phyloP scores from a whole-genome alignment of 64 coral and sea anemone species.

The Porites lutea region DNA sequence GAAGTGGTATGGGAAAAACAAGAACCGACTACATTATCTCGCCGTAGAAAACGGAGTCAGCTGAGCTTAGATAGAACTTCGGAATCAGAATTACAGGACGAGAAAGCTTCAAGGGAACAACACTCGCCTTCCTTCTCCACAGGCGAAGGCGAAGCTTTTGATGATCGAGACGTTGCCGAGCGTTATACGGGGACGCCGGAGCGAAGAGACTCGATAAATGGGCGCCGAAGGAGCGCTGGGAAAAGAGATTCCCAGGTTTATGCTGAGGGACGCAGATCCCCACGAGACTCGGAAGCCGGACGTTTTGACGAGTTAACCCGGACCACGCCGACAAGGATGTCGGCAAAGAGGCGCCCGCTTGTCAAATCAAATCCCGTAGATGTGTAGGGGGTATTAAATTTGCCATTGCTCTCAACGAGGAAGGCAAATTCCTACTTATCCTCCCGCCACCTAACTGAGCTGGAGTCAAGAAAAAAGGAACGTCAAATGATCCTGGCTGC shows the following conservation, averaged over 20 bases:
- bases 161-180: not conserved
- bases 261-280: not conserved
- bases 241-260: not conserved
- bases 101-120: not conserved
- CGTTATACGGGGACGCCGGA: constrained; percentile 11
- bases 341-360: constrained; percentile 23
- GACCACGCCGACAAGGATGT: constrained; percentile 9
- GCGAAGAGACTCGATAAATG: not conserved
- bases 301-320: constrained; percentile 1
- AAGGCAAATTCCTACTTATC: not conserved
- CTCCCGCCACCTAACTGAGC: not conserved
- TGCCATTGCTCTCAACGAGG: not conserved
- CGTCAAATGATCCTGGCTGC: too few species aligned
- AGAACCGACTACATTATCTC: not conserved
- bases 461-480: too few species aligned
- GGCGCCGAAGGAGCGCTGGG: not conserved
- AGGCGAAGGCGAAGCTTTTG: not conserved
- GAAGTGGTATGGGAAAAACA: constrained; percentile 28
- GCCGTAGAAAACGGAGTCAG: not conserved
- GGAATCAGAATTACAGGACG: constrained; percentile 1
- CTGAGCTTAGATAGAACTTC: not conserved
- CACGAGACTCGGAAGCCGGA: not conserved
- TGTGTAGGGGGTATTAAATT: not conserved
- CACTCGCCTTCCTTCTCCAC: not conserved
- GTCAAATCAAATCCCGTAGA: constrained; percentile 33